A percentile compares a stretch with the other conserved stretches of the same genome.
phyloP scores from a whole-genome alignment of 1,140 invertebrate species.

The Amphibalanus amphitrite region DNA sequence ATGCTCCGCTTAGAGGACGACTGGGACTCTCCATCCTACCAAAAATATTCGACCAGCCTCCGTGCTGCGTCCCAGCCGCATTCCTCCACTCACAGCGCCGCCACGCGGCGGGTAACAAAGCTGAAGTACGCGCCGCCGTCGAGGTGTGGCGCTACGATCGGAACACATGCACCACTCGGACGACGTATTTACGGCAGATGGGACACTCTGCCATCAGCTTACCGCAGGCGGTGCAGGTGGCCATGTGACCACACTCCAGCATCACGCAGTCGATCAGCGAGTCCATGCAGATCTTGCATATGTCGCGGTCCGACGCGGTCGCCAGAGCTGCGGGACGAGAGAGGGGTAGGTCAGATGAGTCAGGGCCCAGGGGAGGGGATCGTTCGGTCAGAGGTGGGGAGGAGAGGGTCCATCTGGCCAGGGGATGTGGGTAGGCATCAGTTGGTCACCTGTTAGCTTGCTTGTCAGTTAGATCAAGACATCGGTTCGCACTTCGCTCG shows the following conservation, averaged over 20 bases:
- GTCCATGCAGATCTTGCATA: slow-evolving; percentile 88
- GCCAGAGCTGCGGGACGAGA: slow-evolving; percentile 32
- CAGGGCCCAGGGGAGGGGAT: too few relatives aligned
- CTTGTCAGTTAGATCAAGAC: too few relatives aligned
- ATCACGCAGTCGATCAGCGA: slow-evolving; percentile 79
- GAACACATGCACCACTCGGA: slow-evolving; percentile 69
- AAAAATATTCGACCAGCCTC: too few relatives aligned
- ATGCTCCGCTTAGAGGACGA: background rate
- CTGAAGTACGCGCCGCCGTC: too few relatives aligned
- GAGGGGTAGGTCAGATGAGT: too few relatives aligned
- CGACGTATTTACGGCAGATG: slow-evolving; percentile 77
- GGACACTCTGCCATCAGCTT: slow-evolving; percentile 76
- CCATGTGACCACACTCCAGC: slow-evolving; percentile 81
- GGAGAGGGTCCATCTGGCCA: too few relatives aligned
- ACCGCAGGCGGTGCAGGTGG: slow-evolving; percentile 71
- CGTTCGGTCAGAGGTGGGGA: background rate
- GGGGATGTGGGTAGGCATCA: too few relatives aligned
- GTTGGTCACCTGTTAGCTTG: too few relatives aligned
- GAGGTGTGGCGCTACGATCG: slow-evolving; percentile 31
- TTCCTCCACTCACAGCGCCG: background rate
- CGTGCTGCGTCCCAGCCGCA: background rate
- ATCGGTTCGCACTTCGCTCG: too few relatives aligned
- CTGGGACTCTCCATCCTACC: background rate
- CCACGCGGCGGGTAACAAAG: background rate
- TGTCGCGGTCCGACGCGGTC: slow-evolving; percentile 43